Evolutionary conservation across 1,140 invertebrate genomes (phyloP).

Genomic region (Zaprionus vittiger): DNA sequence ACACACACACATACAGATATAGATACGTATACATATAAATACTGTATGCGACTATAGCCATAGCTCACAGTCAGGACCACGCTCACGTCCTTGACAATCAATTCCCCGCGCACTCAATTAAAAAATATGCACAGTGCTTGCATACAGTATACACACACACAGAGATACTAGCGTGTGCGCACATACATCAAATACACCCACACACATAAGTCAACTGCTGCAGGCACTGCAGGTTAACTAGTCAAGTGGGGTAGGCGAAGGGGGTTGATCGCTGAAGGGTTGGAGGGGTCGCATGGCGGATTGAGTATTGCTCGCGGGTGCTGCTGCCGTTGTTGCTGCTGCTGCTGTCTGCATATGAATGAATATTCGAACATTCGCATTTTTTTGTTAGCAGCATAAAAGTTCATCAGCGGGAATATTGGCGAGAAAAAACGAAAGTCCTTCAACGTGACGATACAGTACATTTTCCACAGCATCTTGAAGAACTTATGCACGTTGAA

Average conservation of each 20-base stretch:
- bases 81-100: constrained; percentile 80
- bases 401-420: constrained; percentile 79
- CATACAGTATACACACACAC: constrained; percentile 55
- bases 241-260: not conserved
- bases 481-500: not conserved
- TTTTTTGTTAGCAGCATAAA: constrained; percentile 66
- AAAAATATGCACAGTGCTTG: constrained; percentile 77
- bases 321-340: constrained; percentile 60
- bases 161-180: constrained; percentile 20
- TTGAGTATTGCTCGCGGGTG: constrained; percentile 27
- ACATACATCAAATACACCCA: constrained; percentile 21
- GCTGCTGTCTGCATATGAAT: constrained; percentile 78
- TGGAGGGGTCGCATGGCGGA: not conserved
- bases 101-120: constrained; percentile 81
- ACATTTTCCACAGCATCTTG: constrained; percentile 14
- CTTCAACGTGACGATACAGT: constrained; percentile 39
- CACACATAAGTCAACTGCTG: constrained; percentile 63
- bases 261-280: not conserved
- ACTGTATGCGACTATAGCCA: constrained; percentile 4
- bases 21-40: not conserved
- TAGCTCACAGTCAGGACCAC: constrained; percentile 64
- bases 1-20: constrained; percentile 4
- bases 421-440: constrained; percentile 72
- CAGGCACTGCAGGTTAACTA: constrained; percentile 59
- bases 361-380: constrained; percentile 76